Evolutionary conservation across 2,113 vertebrate species (phyloP), one percentile per base, ranked within the genome.

Genomic region (Nothobranchius kuhntae): DNA sequence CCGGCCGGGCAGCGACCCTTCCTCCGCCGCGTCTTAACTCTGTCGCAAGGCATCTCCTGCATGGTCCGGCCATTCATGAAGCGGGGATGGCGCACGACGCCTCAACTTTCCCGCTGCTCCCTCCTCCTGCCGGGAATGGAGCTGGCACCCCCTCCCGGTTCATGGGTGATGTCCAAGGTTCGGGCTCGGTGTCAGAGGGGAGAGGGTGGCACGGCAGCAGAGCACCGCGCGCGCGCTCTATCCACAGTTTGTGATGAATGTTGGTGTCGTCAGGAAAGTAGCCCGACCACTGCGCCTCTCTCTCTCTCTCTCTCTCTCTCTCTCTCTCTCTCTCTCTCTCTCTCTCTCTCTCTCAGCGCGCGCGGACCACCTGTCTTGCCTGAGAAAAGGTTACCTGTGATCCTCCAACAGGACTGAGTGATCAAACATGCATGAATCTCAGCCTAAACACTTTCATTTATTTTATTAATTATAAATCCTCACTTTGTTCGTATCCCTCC

Each of bases 41-140:
- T 94, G 89, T 94, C 91, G 81, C 93, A 91, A 82, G 94, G 91
- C 90, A 93, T 89, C 87, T 95, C 95, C 89, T 97, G 96, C 96
- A 98, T 98, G 92, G 83, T 94, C 93, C 91, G 92, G 95, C 96
- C 96, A 98, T 99, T 95, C 95, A 98, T 94, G 92, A 94, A 94
- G 85, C 90, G 90, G 84, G 59, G 26, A 5, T 76, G 88, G 88
- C 88, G 89, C 88, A 65, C 88, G 71, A 80, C 77, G 51, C 62
- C 65, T 83, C 71, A 90, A 89, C 84, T 91, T 90, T 87, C 67
- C 61, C 61, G 44, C 55, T 54, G 54, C 64, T 74, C 42, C 47
- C 48, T 59, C 77, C 66, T 61, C 44, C 60, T 84, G 56, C 75
- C 17, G 52, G 91, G 75, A 65, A 89, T 87, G 75, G 74, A 85